Base-by-base conservation (phyloP, 2,113 vertebrate genomes). In the Empidonax traillii region DNA sequence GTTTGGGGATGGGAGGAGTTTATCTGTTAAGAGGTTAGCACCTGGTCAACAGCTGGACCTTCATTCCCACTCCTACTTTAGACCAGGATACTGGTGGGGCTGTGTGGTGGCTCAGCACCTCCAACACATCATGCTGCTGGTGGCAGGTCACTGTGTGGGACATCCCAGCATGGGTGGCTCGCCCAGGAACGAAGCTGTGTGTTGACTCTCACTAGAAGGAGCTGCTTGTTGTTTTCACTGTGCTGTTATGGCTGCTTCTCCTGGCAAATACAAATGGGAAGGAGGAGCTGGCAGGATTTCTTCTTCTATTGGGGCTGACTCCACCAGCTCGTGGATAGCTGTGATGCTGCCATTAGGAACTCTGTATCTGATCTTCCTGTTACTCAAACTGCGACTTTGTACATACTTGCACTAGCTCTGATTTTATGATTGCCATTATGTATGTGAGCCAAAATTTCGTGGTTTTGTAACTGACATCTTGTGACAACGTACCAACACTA, bases 61-160 rank as follows among this genome's bases (percentile, higher is more conserved):
- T 78, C 14, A 8, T 46, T 72, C 21, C 9, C 14, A 14, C 41
- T 65, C 5, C 1, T 7, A 22, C 12, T 67, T 56, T 17, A 16
- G 6, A 7, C 10, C 28, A 33, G 68, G 14, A 1, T 41, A 1
- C 12, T 65, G 21, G 27, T 79, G 71, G 43, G n/a, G 20, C 66
- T 23, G 24, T 6, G 6, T 14, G 35, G 8, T 56, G 11, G 31
- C 71, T 79, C 14, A 28, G 67, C 35, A 31, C 4, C 39, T 76
- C 19, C 27, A 49, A 6, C 33, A 28, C 41, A 15, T 16, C 25
- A 2, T 5, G 18, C 35, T 3, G 1, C 21, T 41, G 16, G 14
- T 15, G 10, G 39, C 41, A 76, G 53, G 18, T 78, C n/a, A 8
- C 20, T 1, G 0, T 1, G 3, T 82, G 65, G 58, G 1, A 1